These are phyloP conservation scores for Neogobius melanostomus DNA, from an alignment of 2,113 vertebrate genomes.

Conservation along the genomic window DNA sequence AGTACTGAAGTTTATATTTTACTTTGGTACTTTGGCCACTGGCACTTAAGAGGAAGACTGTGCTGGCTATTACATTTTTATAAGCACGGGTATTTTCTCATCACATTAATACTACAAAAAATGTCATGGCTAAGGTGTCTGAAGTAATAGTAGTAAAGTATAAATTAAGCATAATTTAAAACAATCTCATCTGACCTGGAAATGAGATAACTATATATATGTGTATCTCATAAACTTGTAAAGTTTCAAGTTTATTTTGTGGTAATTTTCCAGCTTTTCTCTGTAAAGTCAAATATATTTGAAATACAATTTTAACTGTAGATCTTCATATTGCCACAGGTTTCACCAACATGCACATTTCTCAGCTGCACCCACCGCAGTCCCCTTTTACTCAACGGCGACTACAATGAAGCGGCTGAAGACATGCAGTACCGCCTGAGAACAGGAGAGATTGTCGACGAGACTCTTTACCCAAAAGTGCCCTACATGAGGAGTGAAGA, in stretches of 20 bases:
- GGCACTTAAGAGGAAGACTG: too few species aligned
- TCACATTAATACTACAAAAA: too few species aligned
- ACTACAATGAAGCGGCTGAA: slow-evolving; percentile 64
- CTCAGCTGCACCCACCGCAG: slow-evolving; percentile 66
- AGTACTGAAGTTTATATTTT: too few species aligned
- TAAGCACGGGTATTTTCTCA: too few species aligned
- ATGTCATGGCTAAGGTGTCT: too few species aligned
- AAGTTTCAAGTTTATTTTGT: too few species aligned
- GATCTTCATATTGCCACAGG: slow-evolving; percentile 31
- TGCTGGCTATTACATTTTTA: too few species aligned
- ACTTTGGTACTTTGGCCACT: too few species aligned
- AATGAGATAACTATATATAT: too few species aligned
- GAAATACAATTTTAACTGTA: neutral
- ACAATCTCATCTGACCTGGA: too few species aligned
- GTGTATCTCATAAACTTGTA: neutral
- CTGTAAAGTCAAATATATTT: neutral
- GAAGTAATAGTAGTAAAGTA: too few species aligned
- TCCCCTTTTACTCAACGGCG: slow-evolving; percentile 8
- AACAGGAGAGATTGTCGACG: slow-evolving; percentile 87
- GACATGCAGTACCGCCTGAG: slow-evolving; percentile 75
- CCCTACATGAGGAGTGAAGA: slow-evolving; percentile 87
- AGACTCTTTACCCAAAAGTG: slow-evolving; percentile 76
- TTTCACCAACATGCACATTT: slow-evolving; percentile 86
- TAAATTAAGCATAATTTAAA: too few species aligned
- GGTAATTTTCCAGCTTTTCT: neutral